Base-by-base conservation (phyloP, 2,113 vertebrate genomes). In the Montifringilla adamsi region DNA sequence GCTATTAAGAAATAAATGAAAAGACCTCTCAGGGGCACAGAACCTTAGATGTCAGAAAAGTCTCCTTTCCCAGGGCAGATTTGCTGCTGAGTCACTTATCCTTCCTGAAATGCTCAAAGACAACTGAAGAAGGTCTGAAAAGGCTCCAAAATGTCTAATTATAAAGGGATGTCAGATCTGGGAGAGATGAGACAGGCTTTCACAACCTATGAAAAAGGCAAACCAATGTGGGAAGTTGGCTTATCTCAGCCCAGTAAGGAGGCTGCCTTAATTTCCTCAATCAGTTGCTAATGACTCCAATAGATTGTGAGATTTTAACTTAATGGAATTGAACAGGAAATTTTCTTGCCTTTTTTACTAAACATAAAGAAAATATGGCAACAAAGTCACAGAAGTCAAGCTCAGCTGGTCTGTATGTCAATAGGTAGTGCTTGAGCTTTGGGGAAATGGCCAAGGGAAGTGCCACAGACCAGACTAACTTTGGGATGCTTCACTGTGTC, bases 121-220 rank as follows among this genome's bases (percentile, higher is more conserved):
- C 44, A 93, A 82, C 53, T 82, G 67, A 83, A 13, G 58, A 90
- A 85, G 49, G 70, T 96, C 81, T 95, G 91, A 95, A 96, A 95
- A 39, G 44, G 50, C 49, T 93, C 53, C 6, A 5, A 69, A 89
- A 91, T 43, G 58, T 86, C 84, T 68, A 80, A 79, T 84, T 94
- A 91, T 82, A 94, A 92, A 91, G n/a, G 66, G 64, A 64, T 84
- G 86, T 94, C 88, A 95, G 80, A 94, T 78, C 80, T 50, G 89
- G 81, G 46, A 91, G 84, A 95, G 83, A 96, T 63, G 88, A 97
- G 75, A 84, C 69, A 91, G 73, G 56, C 56, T 91, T 91, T 93
- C 60, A 81, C 12, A 94, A 67, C 15, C 46, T 59, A 88, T 2
- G 11, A 84, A 86, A 96, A 90, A 70, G 73, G 66, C 77, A 96